Percentiles rank a stretch among this genome's conserved stretches.
phyloP scores from a whole-genome alignment of 1,140 invertebrate genomes.

The Venturia canescens region DNA sequence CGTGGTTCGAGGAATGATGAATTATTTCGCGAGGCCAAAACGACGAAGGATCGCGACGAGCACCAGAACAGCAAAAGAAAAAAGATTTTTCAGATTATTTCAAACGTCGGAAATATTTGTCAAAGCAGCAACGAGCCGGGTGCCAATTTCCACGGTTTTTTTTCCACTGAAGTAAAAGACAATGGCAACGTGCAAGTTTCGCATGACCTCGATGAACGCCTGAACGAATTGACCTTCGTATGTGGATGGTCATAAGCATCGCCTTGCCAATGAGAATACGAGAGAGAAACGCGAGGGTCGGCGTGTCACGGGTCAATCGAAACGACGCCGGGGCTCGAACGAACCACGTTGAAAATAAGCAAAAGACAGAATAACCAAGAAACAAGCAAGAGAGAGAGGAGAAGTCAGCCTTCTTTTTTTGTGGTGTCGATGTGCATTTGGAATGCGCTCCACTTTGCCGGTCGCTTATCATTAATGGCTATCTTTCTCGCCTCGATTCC shows the following conservation, averaged over 20 bases:
- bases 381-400: not conserved
- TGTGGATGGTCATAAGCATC: slow-evolving; percentile 30
- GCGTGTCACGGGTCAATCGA: slow-evolving; percentile 53
- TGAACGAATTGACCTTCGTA: slow-evolving; percentile 40
- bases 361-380: too few species aligned
- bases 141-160: not conserved
- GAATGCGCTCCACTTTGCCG: slow-evolving; percentile 48
- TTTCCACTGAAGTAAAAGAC: not conserved
- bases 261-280: slow-evolving; percentile 15
- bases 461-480: slow-evolving; percentile 39
- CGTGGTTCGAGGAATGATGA: not conserved
- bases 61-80: not conserved
- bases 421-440: slow-evolving; percentile 5
- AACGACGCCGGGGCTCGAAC: slow-evolving; percentile 47
- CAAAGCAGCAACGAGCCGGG: not conserved
- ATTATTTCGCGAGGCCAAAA: not conserved
- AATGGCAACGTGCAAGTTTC: not conserved
- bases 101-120: not conserved
- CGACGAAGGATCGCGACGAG: not conserved
- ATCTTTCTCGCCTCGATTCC: slow-evolving; percentile 37
- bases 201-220: slow-evolving; percentile 11
- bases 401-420: not conserved
- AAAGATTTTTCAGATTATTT: too few species aligned
- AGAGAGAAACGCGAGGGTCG: slow-evolving; percentile 11
- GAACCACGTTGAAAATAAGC: not conserved